Percentiles rank a stretch among this genome's conserved stretches.
phyloP scores from a whole-genome alignment of 2,113 vertebrate species.

The Psammodynastes pulverulentus region DNA sequence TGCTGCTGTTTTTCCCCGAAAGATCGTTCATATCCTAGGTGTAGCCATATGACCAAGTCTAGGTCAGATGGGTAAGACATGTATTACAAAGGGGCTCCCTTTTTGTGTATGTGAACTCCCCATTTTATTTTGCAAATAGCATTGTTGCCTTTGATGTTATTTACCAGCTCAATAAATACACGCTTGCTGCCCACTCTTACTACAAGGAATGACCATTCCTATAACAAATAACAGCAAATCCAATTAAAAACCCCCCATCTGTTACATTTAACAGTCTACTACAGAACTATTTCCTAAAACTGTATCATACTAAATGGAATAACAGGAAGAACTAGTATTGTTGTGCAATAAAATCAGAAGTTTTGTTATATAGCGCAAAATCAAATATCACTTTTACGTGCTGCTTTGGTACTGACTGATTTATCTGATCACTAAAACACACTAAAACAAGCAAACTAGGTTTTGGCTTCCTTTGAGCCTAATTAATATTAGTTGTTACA shows the following conservation, averaged over 20 bases:
- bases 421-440: background rate
- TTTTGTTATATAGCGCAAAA: background rate
- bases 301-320: conserved; percentile 15
- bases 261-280: background rate
- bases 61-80: conserved; percentile 9
- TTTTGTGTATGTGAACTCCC: background rate
- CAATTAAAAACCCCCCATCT: conserved; percentile 19
- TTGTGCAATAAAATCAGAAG: background rate
- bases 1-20: conserved; percentile 29
- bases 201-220: conserved; percentile 14
- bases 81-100: conserved; percentile 3
- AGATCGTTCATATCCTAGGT: background rate
- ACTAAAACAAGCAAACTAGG: background rate
- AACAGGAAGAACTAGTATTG: background rate
- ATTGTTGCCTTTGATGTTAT: conserved; percentile 14
- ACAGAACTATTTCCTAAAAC: conserved; percentile 27
- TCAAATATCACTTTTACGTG: background rate
- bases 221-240: conserved; percentile 22
- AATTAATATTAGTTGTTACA: background rate
- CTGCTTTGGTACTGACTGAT: conserved; percentile 32
- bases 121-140: conserved; percentile 35
- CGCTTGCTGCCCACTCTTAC: background rate
- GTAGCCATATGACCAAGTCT: conserved; percentile 25
- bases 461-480: background rate
- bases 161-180: conserved; percentile 18